A percentile compares a stretch with the other conserved stretches of the same genome.
Evolutionary conservation across 2,888 invertebrate genomes (phyloP).

Genomic region (Adela reaumurella): DNA sequence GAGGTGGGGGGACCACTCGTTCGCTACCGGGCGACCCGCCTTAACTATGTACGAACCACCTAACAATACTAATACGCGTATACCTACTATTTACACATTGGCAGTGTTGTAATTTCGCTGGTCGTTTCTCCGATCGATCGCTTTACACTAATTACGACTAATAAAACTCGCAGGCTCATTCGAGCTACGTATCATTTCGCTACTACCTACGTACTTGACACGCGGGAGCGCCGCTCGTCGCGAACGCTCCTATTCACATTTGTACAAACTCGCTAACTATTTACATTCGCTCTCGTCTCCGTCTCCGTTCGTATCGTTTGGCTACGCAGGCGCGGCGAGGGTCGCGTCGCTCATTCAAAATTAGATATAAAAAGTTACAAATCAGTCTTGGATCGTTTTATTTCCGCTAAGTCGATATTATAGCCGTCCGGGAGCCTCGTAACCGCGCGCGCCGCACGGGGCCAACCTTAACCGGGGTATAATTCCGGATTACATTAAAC

Average conservation of each 20-base stretch:
- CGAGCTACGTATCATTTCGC: neutral
- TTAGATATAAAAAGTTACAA: neutral
- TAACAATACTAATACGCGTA: neutral
- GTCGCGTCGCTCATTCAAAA: neutral
- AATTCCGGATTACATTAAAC: neutral
- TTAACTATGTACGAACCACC: neutral
- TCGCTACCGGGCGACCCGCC: neutral
- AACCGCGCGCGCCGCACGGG: neutral
- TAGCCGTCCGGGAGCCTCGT: neutral
- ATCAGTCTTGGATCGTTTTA: neutral
- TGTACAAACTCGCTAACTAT: neutral
- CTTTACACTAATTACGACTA: neutral
- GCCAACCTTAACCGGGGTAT: neutral
- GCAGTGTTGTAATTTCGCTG: constrained; percentile 48
- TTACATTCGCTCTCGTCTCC: neutral
- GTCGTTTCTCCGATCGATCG: constrained; percentile 20
- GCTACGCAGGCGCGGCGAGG: neutral
- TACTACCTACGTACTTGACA: neutral
- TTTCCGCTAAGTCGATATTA: neutral
- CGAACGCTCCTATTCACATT: neutral
- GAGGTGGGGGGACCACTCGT: neutral
- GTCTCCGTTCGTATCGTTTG: neutral
- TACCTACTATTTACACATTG: constrained; percentile 41
- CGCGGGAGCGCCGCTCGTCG: neutral
- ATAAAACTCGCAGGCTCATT: neutral